These are phyloP conservation scores for Drosophila pallidifrons DNA, from an alignment of 1,140 invertebrate genomes.

Conservation along the genomic window DNA sequence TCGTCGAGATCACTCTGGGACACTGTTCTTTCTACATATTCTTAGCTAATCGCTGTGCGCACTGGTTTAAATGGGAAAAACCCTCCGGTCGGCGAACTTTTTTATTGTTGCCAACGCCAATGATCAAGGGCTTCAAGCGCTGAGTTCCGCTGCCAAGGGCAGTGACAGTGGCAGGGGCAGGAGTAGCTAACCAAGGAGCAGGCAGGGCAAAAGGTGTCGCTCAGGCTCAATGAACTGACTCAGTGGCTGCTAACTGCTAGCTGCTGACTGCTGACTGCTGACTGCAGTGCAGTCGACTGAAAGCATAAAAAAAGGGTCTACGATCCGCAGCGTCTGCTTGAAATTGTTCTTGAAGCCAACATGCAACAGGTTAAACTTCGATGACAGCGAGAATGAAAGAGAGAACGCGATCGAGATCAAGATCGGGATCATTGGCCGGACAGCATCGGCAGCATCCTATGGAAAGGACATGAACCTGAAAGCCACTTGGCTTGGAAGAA, in stretches of 20 bases:
- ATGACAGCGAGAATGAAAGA: no score
- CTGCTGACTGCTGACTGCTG: neutral
- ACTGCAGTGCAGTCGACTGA: neutral
- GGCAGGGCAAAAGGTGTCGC: neutral
- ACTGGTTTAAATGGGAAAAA: conserved; percentile 5
- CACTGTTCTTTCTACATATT: neutral
- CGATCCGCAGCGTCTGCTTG: neutral
- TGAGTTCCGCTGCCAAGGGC: neutral
- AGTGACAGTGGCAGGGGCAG: neutral
- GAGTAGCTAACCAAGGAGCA: neutral
- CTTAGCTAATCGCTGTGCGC: neutral
- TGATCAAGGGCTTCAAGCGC: conserved; percentile 32
- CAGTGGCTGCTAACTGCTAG: conserved; percentile 1
- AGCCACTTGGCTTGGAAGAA: neutral
- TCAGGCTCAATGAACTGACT: conserved; percentile 8
- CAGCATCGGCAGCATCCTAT: conserved; percentile 27
- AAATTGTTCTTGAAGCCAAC: neutral
- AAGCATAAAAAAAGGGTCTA: neutral
- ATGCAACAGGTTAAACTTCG: conserved; percentile 29
- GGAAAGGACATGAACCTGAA: conserved; percentile 61
- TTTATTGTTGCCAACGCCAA: conserved; percentile 40
- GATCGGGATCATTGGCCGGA: conserved; percentile 55
- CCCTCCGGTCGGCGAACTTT: conserved; percentile 37
- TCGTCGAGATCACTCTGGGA: neutral
- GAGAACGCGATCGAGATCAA: neutral